These are phyloP conservation scores for Microctonus brassicae DNA, from an alignment of 2,888 invertebrate genomes.

Conservation along the genomic window DNA sequence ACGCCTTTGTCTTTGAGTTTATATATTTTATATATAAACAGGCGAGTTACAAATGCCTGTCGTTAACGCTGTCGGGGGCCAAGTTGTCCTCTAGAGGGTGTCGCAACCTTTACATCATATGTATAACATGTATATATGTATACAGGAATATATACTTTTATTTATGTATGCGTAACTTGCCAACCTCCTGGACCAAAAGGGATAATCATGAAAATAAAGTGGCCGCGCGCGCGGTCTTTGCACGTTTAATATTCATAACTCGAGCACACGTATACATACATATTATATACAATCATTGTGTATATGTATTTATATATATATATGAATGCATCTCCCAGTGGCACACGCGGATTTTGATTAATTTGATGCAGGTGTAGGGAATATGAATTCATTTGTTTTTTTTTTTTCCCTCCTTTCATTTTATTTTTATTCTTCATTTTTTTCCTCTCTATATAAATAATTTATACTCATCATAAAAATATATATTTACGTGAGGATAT, in stretches of 20 bases:
- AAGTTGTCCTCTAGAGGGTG: slow-evolving; percentile 41
- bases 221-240: slow-evolving; percentile 42
- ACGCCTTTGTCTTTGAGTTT: slow-evolving; percentile 28
- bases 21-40: slow-evolving; percentile 20
- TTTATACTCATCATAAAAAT: neutral
- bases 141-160: no score
- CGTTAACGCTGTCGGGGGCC: slow-evolving; percentile 48
- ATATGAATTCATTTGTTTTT: slow-evolving; percentile 38
- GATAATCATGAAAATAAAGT: slow-evolving; percentile 51
- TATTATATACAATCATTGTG: no score
- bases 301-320: neutral
- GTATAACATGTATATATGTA: neutral
- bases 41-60: slow-evolving; percentile 45
- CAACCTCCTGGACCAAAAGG: slow-evolving; percentile 15
- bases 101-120: neutral
- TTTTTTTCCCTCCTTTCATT: neutral
- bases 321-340: slow-evolving; percentile 18
- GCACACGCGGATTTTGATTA: slow-evolving; percentile 42
- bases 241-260: slow-evolving; percentile 55
- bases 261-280: slow-evolving; percentile 36
- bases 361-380: slow-evolving; percentile 34
- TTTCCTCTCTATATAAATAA: no score
- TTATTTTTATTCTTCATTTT: neutral
- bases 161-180: neutral
- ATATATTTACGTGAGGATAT: no score